Conservation (phyloP, 2,888 invertebrate genomes). For the Epinotia ramella region DNA sequence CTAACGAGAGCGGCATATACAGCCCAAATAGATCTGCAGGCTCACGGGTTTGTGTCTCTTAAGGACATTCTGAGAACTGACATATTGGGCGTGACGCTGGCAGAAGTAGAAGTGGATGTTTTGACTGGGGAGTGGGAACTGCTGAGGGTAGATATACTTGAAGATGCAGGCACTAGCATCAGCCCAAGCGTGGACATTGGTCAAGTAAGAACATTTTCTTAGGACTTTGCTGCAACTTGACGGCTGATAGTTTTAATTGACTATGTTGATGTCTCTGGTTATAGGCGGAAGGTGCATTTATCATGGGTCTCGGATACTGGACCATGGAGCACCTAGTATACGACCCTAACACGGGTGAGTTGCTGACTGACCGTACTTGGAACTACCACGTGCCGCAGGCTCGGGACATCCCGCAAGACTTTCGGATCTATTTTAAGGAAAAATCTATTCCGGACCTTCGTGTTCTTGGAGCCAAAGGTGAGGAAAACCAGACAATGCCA, state of each 20-base stretch:
- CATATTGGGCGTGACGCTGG: slow-evolving; percentile 84
- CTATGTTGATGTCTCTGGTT: neutral
- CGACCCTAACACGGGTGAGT: slow-evolving; percentile 82
- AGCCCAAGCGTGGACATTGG: slow-evolving; percentile 89
- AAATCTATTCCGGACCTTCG: slow-evolving; percentile 82
- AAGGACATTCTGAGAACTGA: slow-evolving; percentile 63
- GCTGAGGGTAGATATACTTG: slow-evolving; percentile 86
- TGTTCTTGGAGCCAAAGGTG: slow-evolving; percentile 83
- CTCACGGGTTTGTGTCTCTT: slow-evolving; percentile 61
- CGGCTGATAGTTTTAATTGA: too few relatives aligned
- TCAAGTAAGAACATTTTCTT: slow-evolving; percentile 73
- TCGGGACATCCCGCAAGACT: slow-evolving; percentile 87
- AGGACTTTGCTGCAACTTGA: too few relatives aligned
- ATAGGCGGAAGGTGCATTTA: slow-evolving; percentile 87
- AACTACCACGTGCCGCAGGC: slow-evolving; percentile 87
- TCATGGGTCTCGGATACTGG: slow-evolving; percentile 88
- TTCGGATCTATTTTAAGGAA: slow-evolving; percentile 84
- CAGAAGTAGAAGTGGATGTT: slow-evolving; percentile 90
- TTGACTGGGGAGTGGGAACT: slow-evolving; percentile 89
- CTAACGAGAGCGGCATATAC: slow-evolving; percentile 78
- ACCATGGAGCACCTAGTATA: slow-evolving; percentile 86
- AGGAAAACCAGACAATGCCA: neutral
- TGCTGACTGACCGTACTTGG: slow-evolving; percentile 89
- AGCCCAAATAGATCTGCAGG: slow-evolving; percentile 69
- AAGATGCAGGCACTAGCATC: slow-evolving; percentile 88